Conservation (phyloP, 2,888 invertebrate genomes). For the Acanthoscelides obtectus region DNA sequence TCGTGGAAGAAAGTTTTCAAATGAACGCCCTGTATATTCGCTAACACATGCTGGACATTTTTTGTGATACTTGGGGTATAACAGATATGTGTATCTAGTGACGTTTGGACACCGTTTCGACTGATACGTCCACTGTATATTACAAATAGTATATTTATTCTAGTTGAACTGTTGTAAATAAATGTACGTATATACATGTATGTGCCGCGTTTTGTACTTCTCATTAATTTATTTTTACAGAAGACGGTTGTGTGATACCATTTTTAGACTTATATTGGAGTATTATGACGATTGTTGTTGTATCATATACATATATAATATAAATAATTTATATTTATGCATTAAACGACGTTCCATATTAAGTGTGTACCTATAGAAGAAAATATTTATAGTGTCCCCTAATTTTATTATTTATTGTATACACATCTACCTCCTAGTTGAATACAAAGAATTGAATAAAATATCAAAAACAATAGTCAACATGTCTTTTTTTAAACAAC, state of each 20-base stretch:
- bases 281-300: not conserved
- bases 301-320: constrained; percentile 4
- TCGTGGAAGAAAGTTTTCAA: too few relatives aligned
- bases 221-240: not conserved
- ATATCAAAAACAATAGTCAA: constrained; percentile 8
- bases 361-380: constrained; percentile 23
- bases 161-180: not conserved
- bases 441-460: constrained; percentile 34
- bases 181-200: not conserved
- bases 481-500: too few relatives aligned
- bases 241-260: constrained; percentile 1
- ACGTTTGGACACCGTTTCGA: not conserved
- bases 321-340: constrained; percentile 36
- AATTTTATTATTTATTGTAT: constrained; percentile 30
- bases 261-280: not conserved
- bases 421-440: constrained; percentile 37
- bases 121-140: not conserved
- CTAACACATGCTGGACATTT: too few relatives aligned
- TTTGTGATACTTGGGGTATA: too few relatives aligned
- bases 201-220: not conserved
- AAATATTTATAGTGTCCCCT: not conserved
- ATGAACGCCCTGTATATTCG: too few relatives aligned
- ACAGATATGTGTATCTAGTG: not conserved
- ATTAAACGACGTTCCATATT: constrained; percentile 38
- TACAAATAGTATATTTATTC: not conserved